Percentiles rank a stretch among this genome's conserved stretches.
These are phyloP conservation scores for Tetragonisca angustula DNA, from an alignment of 2,888 invertebrate genomes.

Conservation along the genomic window DNA sequence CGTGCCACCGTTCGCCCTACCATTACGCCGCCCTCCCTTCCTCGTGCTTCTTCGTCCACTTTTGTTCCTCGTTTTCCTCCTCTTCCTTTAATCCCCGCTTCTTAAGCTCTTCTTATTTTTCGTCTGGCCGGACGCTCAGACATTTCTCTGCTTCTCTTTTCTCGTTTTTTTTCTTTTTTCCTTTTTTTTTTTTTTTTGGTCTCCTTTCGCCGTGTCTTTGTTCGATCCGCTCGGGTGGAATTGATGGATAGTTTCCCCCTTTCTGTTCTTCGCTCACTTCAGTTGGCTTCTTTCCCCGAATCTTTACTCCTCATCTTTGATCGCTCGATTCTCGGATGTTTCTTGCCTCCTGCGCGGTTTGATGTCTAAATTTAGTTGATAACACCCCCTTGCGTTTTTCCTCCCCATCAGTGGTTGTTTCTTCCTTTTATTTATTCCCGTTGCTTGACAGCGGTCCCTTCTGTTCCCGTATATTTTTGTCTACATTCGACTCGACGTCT, in stretches of 20 bases:
- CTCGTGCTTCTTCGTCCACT: neutral
- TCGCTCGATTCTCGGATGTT: neutral
- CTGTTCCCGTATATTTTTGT: no score
- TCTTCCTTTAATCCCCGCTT: neutral
- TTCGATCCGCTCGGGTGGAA: neutral
- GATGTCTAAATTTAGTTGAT: no score
- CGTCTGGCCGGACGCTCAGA: neutral
- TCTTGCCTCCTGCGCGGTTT: no score
- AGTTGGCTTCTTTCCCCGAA: neutral
- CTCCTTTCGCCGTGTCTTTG: neutral
- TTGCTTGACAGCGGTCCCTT: no score
- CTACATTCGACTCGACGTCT: no score
- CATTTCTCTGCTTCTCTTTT: neutral
- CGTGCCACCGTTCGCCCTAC: neutral
- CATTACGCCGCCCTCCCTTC: neutral
- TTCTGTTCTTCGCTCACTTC: no score
- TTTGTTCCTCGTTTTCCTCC: constrained; percentile 1
- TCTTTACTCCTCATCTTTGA: neutral
- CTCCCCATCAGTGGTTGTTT: no score
- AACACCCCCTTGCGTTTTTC: no score
- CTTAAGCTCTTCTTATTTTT: neutral
- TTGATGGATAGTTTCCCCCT: neutral
- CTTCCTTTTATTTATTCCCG: no score
- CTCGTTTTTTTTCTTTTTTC: no score
- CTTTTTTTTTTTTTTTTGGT: no score